Evolutionary conservation across 2,888 invertebrate genomes (phyloP), one percentile per base, ranked within the genome.

Genomic region (Rhyacophila evoluta): DNA sequence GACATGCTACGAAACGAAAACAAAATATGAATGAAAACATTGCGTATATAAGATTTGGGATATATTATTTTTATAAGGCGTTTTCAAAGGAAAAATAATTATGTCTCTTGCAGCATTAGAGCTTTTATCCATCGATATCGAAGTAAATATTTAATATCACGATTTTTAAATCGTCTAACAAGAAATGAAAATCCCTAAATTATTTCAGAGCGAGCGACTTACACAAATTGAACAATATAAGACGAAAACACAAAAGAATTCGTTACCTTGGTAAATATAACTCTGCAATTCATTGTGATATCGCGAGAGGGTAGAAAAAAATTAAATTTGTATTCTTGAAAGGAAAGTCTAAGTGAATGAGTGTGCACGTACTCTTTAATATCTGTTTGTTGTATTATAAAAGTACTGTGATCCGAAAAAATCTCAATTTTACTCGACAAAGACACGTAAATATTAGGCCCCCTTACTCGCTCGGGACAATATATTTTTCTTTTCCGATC

Each of bases 381-480:
- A 36, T 27, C 36, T 33, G 72, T 12, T 25, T 27, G 28, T 28
- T 19, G 75, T 69, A 79, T 72, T 72, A 74, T 77, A 77, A 79
- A n/a, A 72, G 78, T 74, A 76, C 67, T 75, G 71, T 79, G 70
- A 81, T 79, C 37, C 72, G 33, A 78, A 77, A 82, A 82, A 82
- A 82, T 80, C 81, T 80, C 82, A 82, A 81, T 82, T 81, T 81
- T 79, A 79, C 55, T 55, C 71, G 77, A 82, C 82, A 82, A 82
- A 80, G 74, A 77, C 80, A 74, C 78, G 80, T 78, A 80, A 82
- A 82, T 81, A 81, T 79, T 41, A 37, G 72, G 11, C 75, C 78
- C 80, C 75, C 73, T 74, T 37, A 28, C 69, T 74, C 74, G 25
- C 36, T 37, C 75, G 37, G 69, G 75, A 80, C 80, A 77, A 79